These are phyloP conservation scores for Cinclus cinclus DNA, from an alignment of 2,113 vertebrate genomes.

Conservation along the genomic window DNA sequence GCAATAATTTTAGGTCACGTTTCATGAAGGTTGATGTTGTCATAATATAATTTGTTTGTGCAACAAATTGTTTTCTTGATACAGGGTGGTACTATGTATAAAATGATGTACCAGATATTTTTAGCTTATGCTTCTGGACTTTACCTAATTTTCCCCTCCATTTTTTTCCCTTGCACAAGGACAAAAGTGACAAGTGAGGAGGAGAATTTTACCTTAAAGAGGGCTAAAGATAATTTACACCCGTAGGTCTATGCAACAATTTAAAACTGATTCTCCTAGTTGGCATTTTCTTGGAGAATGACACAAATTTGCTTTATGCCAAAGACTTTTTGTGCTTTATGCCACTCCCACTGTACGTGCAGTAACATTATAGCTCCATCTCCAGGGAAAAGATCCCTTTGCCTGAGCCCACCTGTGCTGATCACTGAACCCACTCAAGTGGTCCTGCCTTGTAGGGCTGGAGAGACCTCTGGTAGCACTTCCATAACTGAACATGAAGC, in stretches of 20 bases:
- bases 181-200: background rate
- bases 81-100: background rate
- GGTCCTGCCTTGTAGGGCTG: background rate
- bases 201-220: background rate
- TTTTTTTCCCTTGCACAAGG: background rate
- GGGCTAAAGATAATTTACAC: background rate
- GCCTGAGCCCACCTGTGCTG: accelerated
- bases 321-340: background rate
- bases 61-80: background rate
- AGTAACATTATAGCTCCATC: background rate
- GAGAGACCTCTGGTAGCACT: background rate
- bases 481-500: background rate
- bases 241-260: background rate
- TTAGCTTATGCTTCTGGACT: background rate
- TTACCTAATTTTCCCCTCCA: background rate
- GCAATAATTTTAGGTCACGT: background rate
- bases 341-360: background rate
- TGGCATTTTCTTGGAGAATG: background rate
- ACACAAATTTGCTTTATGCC: background rate
- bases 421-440: background rate
- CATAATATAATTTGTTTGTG: background rate
- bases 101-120: background rate
- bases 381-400: background rate
- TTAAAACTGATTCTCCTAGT: background rate
- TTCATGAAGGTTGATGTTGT: background rate